These are phyloP conservation scores for Melanotaenia pygmaea DNA, from an alignment of 2,797 vertebrate species.

Conservation along the genomic window DNA sequence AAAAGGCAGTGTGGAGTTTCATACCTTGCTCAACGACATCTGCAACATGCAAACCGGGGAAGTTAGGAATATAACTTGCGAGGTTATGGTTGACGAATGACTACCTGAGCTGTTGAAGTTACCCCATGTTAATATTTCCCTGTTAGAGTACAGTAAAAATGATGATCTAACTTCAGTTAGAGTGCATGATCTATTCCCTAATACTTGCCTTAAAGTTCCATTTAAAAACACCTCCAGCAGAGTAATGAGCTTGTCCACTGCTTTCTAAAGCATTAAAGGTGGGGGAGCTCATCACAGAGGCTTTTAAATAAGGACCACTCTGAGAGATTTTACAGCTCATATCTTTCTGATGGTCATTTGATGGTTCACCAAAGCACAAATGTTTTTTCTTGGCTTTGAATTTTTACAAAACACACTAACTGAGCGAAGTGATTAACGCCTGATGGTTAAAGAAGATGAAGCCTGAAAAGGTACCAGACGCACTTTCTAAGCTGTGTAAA, in stretches of 20 bases:
- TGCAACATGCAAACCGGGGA: not conserved
- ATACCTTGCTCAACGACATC: no score
- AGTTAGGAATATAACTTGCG: not conserved
- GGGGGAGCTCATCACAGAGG: slow-evolving; percentile 22
- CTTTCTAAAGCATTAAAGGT: slow-evolving; percentile 32
- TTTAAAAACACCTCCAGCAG: slow-evolving; percentile 7
- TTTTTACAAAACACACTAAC: not conserved
- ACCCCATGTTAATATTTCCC: slow-evolving; percentile 12
- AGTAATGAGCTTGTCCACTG: slow-evolving; percentile 40
- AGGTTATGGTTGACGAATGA: not conserved
- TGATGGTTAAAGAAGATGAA: not conserved
- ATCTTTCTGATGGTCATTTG: not conserved
- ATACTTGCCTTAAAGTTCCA: slow-evolving; percentile 1
- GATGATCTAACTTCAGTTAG: slow-evolving; percentile 26
- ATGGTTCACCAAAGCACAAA: not conserved
- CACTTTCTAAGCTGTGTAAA: not conserved
- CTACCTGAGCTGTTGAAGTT: not conserved
- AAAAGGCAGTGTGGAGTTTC: not conserved
- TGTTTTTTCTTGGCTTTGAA: no score
- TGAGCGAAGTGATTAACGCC: not conserved
- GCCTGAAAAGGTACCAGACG: not conserved
- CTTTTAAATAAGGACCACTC: not conserved
- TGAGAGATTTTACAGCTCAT: not conserved
- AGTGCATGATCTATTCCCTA: slow-evolving; percentile 21
- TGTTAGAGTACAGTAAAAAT: slow-evolving; percentile 9